These are phyloP conservation scores for Drosophila subpulchrella DNA, from an alignment of 1,140 invertebrate genomes.

Conservation along the genomic window DNA sequence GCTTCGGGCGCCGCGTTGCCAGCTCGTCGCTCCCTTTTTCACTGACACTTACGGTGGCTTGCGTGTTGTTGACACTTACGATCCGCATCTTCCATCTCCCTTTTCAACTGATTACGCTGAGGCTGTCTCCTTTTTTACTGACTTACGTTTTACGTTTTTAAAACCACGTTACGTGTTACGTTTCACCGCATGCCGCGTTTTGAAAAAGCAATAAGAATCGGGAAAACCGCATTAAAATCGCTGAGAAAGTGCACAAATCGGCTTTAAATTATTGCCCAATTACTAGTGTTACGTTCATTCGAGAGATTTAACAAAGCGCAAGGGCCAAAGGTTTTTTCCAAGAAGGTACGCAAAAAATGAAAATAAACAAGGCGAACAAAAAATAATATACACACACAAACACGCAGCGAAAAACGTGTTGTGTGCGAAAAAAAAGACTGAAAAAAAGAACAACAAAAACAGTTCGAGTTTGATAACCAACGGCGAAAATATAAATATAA, in stretches of 20 bases:
- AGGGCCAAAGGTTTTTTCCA: slow-evolving; percentile 31
- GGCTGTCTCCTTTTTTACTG: too few relatives aligned
- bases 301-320: slow-evolving; percentile 19
- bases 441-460: slow-evolving; percentile 74
- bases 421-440: slow-evolving; percentile 74
- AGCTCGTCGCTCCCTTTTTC: not conserved
- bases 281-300: slow-evolving; percentile 30
- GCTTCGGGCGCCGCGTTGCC: slow-evolving; percentile 5
- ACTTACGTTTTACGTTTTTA: too few relatives aligned
- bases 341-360: slow-evolving; percentile 71
- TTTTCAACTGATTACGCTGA: too few relatives aligned
- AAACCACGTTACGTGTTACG: too few relatives aligned
- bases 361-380: slow-evolving; percentile 79
- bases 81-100: too few relatives aligned
- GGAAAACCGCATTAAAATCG: slow-evolving; percentile 74
- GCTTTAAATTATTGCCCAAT: slow-evolving; percentile 46
- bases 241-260: slow-evolving; percentile 65
- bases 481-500: slow-evolving; percentile 63
- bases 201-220: slow-evolving; percentile 69
- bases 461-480: slow-evolving; percentile 69
- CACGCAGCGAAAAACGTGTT: slow-evolving; percentile 79
- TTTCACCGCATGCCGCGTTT: too few relatives aligned
- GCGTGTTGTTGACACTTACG: too few relatives aligned
- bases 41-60: not conserved
- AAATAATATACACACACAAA: slow-evolving; percentile 82